Evolutionary conservation across 2,113 vertebrate genomes (phyloP).

Genomic region (Sorex fumeus): DNA sequence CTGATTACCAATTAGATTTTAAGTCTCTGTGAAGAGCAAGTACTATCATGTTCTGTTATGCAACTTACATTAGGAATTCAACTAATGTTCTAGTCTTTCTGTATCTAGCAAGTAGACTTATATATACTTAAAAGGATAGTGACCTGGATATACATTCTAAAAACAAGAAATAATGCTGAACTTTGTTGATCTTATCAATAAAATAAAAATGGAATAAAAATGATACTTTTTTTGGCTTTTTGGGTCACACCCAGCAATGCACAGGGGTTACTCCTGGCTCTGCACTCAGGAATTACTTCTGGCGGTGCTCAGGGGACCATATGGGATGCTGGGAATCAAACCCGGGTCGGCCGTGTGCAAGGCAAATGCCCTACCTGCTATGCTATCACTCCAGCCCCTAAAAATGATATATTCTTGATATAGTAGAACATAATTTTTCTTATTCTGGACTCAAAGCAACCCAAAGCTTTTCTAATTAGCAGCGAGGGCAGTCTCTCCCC

Average conservation of each 20-base stretch:
- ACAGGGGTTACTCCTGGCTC: too few relatives aligned
- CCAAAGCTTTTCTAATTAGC: background rate
- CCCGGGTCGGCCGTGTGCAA: too few relatives aligned
- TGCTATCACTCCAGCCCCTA: too few relatives aligned
- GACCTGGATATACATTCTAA: background rate
- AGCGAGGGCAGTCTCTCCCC: background rate
- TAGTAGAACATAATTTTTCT: background rate
- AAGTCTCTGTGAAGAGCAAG: conserved; percentile 53
- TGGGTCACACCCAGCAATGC: too few relatives aligned
- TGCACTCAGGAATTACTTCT: too few relatives aligned
- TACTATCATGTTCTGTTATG: conserved; percentile 14
- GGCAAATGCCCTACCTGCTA: too few relatives aligned
- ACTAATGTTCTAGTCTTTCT: conserved; percentile 29
- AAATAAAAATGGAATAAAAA: background rate
- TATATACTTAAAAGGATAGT: background rate
- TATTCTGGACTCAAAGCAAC: background rate
- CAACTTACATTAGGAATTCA: background rate
- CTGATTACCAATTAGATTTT: conserved; percentile 35
- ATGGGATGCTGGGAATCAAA: too few relatives aligned
- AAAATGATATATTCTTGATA: background rate
- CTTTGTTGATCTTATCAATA: conserved; percentile 6
- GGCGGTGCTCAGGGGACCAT: too few relatives aligned
- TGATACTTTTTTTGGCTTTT: too few relatives aligned
- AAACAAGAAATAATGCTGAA: conserved; percentile 33
- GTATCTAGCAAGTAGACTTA: background rate